Percentiles rank a stretch among this genome's conserved stretches.
Evolutionary conservation across 1,140 invertebrate genomes (phyloP).

Genomic region (Brachionus rubens): DNA sequence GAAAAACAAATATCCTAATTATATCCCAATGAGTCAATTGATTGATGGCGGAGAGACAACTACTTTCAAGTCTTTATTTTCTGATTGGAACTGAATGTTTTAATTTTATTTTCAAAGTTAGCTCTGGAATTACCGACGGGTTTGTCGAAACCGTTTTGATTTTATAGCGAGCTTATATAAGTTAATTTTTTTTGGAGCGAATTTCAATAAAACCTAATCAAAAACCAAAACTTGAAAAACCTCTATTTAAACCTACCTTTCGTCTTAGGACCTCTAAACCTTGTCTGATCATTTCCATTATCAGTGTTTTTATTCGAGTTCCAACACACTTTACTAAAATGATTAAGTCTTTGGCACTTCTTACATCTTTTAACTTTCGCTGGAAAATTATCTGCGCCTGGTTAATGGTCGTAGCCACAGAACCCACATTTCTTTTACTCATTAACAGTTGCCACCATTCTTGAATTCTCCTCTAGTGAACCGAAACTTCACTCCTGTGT

Average conservation of each 20-base stretch:
- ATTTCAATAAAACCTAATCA: no score
- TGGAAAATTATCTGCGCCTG: not conserved
- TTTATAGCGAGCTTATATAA: no score
- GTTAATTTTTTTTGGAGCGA: no score
- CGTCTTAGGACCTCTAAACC: not conserved
- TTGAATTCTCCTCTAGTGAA: not conserved
- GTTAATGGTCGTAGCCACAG: not conserved
- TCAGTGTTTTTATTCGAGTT: not conserved
- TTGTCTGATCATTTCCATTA: not conserved
- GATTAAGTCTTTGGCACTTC: constrained; percentile 1
- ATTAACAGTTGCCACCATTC: not conserved
- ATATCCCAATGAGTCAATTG: constrained; percentile 67
- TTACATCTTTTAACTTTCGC: not conserved
- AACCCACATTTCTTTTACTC: constrained; percentile 3
- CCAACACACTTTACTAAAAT: constrained; percentile 1
- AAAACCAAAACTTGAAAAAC: no score
- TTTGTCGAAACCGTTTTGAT: no score
- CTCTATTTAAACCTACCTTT: no score
- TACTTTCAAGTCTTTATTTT: constrained; percentile 55
- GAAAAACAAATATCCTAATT: constrained; percentile 72
- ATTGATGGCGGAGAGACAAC: constrained; percentile 54
- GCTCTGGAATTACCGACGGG: no score
- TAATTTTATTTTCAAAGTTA: no score
- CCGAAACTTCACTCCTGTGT: no score
- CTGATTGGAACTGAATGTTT: constrained; percentile 48